Evolutionary conservation across 1,140 invertebrate species (phyloP).

Genomic region (Holcopasites calliopsidis): DNA sequence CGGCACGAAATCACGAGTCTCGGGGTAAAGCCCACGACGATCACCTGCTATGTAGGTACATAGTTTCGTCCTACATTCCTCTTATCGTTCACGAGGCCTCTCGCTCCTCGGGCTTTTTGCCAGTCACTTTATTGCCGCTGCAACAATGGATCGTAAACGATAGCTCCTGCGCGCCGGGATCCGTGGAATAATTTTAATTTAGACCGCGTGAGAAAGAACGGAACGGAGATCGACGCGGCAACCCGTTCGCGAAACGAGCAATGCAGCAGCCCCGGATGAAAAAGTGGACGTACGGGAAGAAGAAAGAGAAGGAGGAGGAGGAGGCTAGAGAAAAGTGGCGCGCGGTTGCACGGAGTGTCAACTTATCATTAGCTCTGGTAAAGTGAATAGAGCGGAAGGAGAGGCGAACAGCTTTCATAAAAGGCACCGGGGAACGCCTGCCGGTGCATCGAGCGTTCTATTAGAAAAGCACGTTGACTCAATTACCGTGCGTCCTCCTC

Average conservation of each 20-base stretch:
- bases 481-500: constrained; percentile 52
- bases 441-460: constrained; percentile 47
- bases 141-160: constrained; percentile 43
- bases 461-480: constrained; percentile 60
- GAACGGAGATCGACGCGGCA: neutral
- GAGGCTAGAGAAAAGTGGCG: neutral
- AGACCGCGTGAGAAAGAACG: constrained; percentile 34
- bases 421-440: constrained; percentile 42
- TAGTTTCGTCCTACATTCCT: constrained; percentile 47
- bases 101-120: constrained; percentile 21
- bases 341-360: neutral
- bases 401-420: constrained; percentile 31
- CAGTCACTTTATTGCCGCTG: constrained; percentile 6
- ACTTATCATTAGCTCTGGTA: neutral
- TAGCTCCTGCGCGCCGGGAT: neutral
- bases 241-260: neutral
- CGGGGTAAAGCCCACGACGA: constrained; percentile 45
- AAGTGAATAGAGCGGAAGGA: constrained; percentile 15
- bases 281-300: too few species aligned
- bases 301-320: neutral
- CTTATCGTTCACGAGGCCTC: neutral
- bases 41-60: too few species aligned
- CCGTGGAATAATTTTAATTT: constrained; percentile 34
- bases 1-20: constrained; percentile 56
- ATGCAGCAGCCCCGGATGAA: neutral